phyloP scores from a whole-genome alignment of 1,140 invertebrate species.

The Drosophila nebulosa region DNA sequence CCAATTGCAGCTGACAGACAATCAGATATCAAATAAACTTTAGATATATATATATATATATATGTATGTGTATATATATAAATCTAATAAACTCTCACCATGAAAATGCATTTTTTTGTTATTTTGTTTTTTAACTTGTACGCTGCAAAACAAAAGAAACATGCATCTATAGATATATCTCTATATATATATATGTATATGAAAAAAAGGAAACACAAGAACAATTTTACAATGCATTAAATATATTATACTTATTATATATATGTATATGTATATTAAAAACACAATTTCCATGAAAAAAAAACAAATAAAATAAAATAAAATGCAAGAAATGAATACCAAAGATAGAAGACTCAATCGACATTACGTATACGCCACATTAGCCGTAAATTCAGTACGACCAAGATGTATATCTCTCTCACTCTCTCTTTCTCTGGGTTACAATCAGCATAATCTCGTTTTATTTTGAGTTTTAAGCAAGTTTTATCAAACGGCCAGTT shows the following conservation, averaged over 20 bases:
- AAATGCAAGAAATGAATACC: slow-evolving; percentile 25
- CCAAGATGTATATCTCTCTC: no score
- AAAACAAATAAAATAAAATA: no score
- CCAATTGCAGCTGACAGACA: slow-evolving; percentile 73
- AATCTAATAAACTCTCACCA: slow-evolving; percentile 8
- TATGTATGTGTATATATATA: background rate
- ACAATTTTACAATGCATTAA: slow-evolving; percentile 39
- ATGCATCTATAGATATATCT: background rate
- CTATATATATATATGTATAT: slow-evolving; percentile 3
- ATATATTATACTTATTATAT: slow-evolving; percentile 16
- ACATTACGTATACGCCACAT: no score
- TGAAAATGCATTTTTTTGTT: background rate
- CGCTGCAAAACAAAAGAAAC: slow-evolving; percentile 32
- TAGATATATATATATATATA: background rate
- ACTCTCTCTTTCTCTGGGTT: no score
- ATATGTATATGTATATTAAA: background rate
- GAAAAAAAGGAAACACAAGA: background rate
- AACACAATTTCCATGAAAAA: slow-evolving; percentile 12
- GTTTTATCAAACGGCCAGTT: no score
- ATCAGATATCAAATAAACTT: slow-evolving; percentile 66
- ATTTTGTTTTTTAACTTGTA: slow-evolving; percentile 22
- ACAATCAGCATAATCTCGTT: no score
- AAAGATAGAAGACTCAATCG: slow-evolving; percentile 28
- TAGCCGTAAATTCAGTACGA: no score
- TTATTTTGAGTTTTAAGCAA: no score